These are phyloP conservation scores for Syngnathus rostellatus DNA, from an alignment of 2,797 vertebrate species.

Conservation along the genomic window DNA sequence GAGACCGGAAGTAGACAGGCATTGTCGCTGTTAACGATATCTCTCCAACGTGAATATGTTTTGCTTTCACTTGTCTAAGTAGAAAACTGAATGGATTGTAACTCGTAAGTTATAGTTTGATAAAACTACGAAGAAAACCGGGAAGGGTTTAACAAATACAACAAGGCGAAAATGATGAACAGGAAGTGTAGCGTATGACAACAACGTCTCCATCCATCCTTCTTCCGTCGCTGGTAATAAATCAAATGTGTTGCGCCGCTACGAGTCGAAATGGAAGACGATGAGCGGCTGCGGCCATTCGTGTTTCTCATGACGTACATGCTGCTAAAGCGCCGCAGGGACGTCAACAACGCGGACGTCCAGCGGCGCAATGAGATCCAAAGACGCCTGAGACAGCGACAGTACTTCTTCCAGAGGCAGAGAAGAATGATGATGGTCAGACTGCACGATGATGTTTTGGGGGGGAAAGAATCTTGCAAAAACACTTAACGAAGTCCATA, in stretches of 20 bases:
- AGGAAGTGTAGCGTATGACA: background rate
- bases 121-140: background rate
- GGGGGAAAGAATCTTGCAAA: background rate
- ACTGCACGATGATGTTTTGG: background rate
- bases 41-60: background rate
- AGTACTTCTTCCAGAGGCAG: conserved; percentile 72
- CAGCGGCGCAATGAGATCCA: conserved; percentile 63
- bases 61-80: background rate
- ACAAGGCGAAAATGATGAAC: background rate
- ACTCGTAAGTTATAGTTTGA: background rate
- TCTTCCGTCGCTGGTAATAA: background rate
- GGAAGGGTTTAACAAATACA: background rate
- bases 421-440: conserved; percentile 69
- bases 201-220: background rate
- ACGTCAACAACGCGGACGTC: conserved; percentile 44
- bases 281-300: conserved; percentile 48
- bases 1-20: conserved; percentile 27
- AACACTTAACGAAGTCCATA: too few species aligned
- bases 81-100: background rate
- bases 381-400: conserved; percentile 64
- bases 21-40: background rate
- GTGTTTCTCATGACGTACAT: conserved; percentile 66
- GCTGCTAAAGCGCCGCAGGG: conserved; percentile 67
- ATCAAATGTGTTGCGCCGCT: too few species aligned
- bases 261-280: background rate